Evolutionary conservation across 2,888 invertebrate genomes (phyloP).

Genomic region (Notocelia uddmanniana): DNA sequence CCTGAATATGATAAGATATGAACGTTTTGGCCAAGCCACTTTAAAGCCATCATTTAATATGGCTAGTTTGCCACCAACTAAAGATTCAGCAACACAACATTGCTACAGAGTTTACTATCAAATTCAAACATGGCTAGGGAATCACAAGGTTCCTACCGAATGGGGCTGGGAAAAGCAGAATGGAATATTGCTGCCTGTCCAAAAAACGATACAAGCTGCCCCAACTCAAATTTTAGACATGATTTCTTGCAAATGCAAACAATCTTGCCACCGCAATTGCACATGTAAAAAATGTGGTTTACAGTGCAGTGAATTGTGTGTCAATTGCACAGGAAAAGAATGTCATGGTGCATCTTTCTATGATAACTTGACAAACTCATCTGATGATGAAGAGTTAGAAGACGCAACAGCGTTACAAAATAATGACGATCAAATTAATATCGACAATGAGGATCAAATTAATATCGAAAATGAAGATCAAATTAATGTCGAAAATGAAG

Average conservation of each 20-base stretch:
- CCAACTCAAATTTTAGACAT: not conserved
- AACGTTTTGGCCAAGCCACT: not conserved
- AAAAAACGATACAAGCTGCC: not conserved
- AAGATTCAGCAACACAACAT: not conserved
- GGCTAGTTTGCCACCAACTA: constrained; percentile 2
- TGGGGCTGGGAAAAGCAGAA: not conserved
- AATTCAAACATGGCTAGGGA: not conserved
- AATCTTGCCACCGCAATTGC: not conserved
- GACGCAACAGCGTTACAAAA: too few species aligned
- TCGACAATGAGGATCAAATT: too few species aligned
- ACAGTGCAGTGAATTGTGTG: not conserved
- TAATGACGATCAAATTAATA: too few species aligned
- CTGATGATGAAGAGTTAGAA: too few species aligned
- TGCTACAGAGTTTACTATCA: not conserved
- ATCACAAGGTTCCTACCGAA: not conserved
- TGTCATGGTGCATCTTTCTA: not conserved
- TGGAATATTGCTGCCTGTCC: not conserved
- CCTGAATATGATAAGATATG: not conserved
- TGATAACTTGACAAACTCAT: too few species aligned
- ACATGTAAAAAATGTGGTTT: constrained; percentile 5
- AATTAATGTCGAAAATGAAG: too few species aligned
- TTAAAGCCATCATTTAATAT: constrained; percentile 2
- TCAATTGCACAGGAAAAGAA: constrained; percentile 3
- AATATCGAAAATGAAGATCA: too few species aligned
- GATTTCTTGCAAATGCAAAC: not conserved